Conservation (phyloP, 2,888 invertebrate species). For the Cheilosia impressa region DNA sequence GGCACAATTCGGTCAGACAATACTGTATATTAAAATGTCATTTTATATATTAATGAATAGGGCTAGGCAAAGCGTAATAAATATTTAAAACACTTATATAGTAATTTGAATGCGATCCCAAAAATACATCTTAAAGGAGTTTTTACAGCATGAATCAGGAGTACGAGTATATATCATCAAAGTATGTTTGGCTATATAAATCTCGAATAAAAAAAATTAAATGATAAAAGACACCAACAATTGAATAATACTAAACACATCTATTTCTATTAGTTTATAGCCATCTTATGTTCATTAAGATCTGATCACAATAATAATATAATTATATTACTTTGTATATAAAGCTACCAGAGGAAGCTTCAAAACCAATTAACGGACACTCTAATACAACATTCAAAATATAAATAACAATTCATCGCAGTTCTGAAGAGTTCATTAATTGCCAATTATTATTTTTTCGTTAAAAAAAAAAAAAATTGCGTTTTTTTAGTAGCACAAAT, state of each 20-base stretch:
- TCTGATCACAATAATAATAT: slow-evolving; percentile 82
- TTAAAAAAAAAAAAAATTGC: slow-evolving; percentile 79
- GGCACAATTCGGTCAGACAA: slow-evolving; percentile 27
- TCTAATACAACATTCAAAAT: slow-evolving; percentile 51
- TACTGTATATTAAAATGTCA: slow-evolving; percentile 25
- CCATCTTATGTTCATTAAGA: slow-evolving; percentile 82
- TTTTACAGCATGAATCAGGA: background rate
- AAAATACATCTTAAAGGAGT: slow-evolving; percentile 3
- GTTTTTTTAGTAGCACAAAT: slow-evolving; percentile 83
- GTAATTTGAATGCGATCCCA: slow-evolving; percentile 54
- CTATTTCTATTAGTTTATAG: slow-evolving; percentile 76
- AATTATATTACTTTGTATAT: slow-evolving; percentile 40
- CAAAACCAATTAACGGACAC: slow-evolving; percentile 50
- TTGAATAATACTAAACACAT: background rate
- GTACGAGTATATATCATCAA: slow-evolving; percentile 47
- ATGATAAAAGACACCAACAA: background rate
- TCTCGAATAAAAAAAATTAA: slow-evolving; percentile 28
- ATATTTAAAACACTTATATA: slow-evolving; percentile 15
- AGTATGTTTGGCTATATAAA: slow-evolving; percentile 46
- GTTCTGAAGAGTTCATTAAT: slow-evolving; percentile 70
- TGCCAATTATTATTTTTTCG: slow-evolving; percentile 73
- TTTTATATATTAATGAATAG: slow-evolving; percentile 44
- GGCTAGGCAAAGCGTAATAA: slow-evolving; percentile 18
- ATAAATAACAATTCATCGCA: slow-evolving; percentile 51
- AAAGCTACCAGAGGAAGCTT: slow-evolving; percentile 77